Conservation (phyloP, 2,797 vertebrate genomes). For the Parauchenoglanis ngamensis region DNA sequence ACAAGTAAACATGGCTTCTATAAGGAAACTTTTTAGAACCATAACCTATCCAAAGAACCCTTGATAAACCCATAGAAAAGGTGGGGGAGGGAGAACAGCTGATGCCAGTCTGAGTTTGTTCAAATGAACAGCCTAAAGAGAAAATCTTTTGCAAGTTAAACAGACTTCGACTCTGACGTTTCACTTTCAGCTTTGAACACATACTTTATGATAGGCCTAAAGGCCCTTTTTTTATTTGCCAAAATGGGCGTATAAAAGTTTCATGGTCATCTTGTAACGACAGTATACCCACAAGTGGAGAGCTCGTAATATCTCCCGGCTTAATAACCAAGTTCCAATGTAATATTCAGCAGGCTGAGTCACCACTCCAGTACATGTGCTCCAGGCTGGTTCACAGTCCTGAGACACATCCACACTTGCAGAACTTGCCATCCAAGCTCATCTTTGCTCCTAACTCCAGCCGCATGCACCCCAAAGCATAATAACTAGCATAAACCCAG, state of each 20-base stretch:
- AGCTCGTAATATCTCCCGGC: slow-evolving; percentile 45
- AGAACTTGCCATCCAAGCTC: not conserved
- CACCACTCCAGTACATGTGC: slow-evolving; percentile 32
- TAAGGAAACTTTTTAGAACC: not conserved
- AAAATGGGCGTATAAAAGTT: slow-evolving; percentile 51
- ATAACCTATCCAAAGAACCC: not conserved
- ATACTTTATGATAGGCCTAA: slow-evolving; percentile 14
- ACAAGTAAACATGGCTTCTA: not conserved
- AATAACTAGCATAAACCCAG: not conserved
- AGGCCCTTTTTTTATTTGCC: slow-evolving; percentile 6
- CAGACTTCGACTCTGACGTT: slow-evolving; percentile 22
- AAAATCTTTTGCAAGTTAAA: slow-evolving; percentile 38
- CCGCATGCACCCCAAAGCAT: slow-evolving; percentile 24
- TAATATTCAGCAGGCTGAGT: slow-evolving; percentile 60
- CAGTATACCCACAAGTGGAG: slow-evolving; percentile 44
- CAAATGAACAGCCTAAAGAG: slow-evolving; percentile 1
- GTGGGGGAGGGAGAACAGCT: not conserved
- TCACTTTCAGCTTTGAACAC: slow-evolving; percentile 6
- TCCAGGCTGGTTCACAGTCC: slow-evolving; percentile 37
- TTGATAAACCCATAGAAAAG: not conserved
- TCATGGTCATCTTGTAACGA: slow-evolving; percentile 43
- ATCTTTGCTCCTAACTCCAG: slow-evolving; percentile 25
- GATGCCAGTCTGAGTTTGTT: not conserved
- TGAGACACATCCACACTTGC: slow-evolving; percentile 23
- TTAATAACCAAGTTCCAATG: slow-evolving; percentile 57